These are phyloP conservation scores for Pyrrhia umbra DNA, from an alignment of 2,888 invertebrate genomes.

Conservation along the genomic window DNA sequence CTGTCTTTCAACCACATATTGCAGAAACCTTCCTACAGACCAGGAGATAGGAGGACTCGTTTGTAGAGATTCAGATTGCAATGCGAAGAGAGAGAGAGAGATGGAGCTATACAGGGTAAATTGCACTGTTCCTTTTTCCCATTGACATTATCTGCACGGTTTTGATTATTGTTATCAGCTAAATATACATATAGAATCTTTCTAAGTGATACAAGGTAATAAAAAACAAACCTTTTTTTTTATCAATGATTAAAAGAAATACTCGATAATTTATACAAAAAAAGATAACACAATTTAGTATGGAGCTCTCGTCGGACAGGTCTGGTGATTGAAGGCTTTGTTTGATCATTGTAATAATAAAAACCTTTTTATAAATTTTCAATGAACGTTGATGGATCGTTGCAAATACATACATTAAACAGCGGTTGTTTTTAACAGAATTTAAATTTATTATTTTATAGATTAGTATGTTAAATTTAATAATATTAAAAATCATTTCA, in stretches of 20 bases:
- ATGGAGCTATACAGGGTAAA: not conserved
- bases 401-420: conserved; percentile 44
- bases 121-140: not conserved
- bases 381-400: conserved; percentile 72
- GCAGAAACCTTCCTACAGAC: not conserved
- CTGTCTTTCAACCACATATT: not conserved
- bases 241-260: conserved; percentile 18
- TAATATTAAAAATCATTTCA: too few species aligned
- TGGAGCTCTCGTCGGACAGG: conserved; percentile 53
- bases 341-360: conserved; percentile 55
- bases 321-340: conserved; percentile 73
- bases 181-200: not conserved
- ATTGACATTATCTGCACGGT: too few species aligned
- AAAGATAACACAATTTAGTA: conserved; percentile 42
- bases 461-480: too few species aligned
- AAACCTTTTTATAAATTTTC: conserved; percentile 62
- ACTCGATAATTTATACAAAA: conserved; percentile 29
- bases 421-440: conserved; percentile 17
- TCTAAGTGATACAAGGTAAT: not conserved
- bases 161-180: not conserved
- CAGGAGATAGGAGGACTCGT: not conserved
- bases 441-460: not conserved
- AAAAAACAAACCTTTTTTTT: not conserved
- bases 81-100: not conserved
- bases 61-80: not conserved